These are phyloP conservation scores for Channa argus DNA, from an alignment of 2,113 vertebrate species.

Conservation along the genomic window DNA sequence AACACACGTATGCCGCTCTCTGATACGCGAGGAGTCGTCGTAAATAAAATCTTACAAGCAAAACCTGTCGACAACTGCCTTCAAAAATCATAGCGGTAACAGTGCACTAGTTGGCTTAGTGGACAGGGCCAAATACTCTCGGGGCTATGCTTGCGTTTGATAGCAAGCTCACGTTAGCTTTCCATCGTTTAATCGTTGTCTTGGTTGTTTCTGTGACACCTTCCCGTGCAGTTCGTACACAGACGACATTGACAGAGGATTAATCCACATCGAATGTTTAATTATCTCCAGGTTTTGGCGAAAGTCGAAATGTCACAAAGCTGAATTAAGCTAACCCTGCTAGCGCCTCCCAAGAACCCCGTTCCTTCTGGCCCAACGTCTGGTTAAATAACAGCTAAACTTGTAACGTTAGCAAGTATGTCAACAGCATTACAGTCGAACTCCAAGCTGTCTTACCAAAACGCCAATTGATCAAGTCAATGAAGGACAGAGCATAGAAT, in stretches of 20 bases:
- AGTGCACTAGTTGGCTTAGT: constrained; percentile 25
- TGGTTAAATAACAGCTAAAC: constrained; percentile 21
- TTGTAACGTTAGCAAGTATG: constrained; percentile 18
- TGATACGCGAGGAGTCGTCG: accelerated
- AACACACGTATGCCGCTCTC: background rate
- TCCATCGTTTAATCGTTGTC: constrained; percentile 3
- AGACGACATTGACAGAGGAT: background rate
- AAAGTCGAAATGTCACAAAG: background rate
- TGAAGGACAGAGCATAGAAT: constrained; percentile 49
- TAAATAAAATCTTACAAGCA: background rate
- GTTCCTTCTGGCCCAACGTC: constrained; percentile 50
- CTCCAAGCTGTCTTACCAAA: background rate
- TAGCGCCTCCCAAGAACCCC: constrained; percentile 61
- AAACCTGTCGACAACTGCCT: background rate
- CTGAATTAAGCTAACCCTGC: constrained; percentile 40
- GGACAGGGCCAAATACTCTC: constrained; percentile 68
- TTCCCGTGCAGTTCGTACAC: too few species aligned
- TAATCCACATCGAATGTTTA: background rate
- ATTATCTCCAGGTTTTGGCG: background rate
- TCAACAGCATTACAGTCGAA: constrained; percentile 1
- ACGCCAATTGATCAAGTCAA: constrained; percentile 37
- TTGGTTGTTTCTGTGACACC: background rate
- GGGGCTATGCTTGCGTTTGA: constrained; percentile 23
- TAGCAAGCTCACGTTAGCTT: constrained; percentile 40
- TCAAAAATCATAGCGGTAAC: constrained; percentile 6